Percentiles rank a stretch among this genome's conserved stretches.
phyloP scores from a whole-genome alignment of 2,888 invertebrate species.

The Acholoe squamosa region DNA sequence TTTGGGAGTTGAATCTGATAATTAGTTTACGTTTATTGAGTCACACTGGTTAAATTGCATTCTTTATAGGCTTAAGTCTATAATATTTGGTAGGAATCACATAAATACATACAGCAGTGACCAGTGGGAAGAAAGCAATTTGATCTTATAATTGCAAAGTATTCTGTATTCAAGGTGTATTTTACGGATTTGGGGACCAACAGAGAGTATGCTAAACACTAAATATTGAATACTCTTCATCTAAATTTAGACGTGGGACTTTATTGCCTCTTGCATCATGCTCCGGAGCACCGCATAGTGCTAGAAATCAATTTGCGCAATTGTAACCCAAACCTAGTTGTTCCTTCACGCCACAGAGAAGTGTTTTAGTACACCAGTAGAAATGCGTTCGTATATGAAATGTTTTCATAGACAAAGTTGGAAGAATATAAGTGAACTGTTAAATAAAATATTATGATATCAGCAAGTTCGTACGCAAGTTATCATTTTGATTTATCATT shows the following conservation, averaged over 20 bases:
- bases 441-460: no score
- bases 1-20: no score
- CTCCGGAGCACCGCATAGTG: neutral
- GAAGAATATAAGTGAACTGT: neutral
- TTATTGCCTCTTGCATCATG: neutral
- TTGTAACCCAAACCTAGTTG: neutral
- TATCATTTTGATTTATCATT: no score
- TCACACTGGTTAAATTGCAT: no score
- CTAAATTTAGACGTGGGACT: neutral
- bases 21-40: no score
- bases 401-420: neutral
- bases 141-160: no score
- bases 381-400: neutral
- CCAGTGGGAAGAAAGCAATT: no score
- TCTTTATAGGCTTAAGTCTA: no score
- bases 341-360: neutral
- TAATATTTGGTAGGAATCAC: no score
- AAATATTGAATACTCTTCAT: neutral
- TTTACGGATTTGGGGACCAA: slow-evolving; percentile 10
- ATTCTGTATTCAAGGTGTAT: neutral
- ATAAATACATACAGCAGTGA: no score
- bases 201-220: neutral
- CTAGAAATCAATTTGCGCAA: neutral
- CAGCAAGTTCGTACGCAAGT: no score
- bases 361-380: neutral